Conservation (phyloP, 2,888 invertebrate genomes). For the Drosophila neoperkinsi region DNA sequence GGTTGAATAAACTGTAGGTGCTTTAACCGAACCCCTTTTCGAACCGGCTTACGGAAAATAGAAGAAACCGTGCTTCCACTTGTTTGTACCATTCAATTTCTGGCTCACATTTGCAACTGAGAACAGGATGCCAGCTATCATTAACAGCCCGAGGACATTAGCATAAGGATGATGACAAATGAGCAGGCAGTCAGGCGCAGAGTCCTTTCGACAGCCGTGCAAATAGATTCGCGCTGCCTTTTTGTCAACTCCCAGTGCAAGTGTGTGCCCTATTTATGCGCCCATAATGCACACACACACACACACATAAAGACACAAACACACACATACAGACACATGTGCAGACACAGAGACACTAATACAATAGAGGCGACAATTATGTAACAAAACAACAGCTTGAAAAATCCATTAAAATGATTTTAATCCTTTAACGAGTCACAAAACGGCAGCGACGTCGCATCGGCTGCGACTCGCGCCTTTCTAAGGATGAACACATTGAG, state of each 20-base stretch:
- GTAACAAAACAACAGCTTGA: constrained; percentile 81
- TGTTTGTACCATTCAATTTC: constrained; percentile 4
- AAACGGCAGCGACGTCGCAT: constrained; percentile 52
- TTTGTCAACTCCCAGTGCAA: constrained; percentile 34
- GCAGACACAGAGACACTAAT: constrained; percentile 23
- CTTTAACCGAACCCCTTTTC: background rate
- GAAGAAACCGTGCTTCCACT: background rate
- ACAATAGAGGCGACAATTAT: constrained; percentile 73
- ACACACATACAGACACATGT: constrained; percentile 29
- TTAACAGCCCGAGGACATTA: constrained; percentile 66
- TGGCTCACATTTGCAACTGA: background rate
- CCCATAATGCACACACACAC: constrained; percentile 42
- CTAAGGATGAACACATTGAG: constrained; percentile 44
- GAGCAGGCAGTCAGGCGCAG: constrained; percentile 51
- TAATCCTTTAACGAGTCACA: constrained; percentile 84
- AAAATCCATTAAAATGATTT: constrained; percentile 84
- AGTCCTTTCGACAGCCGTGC: constrained; percentile 44
- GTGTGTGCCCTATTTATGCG: constrained; percentile 73
- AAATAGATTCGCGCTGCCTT: constrained; percentile 48
- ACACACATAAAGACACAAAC: constrained; percentile 5
- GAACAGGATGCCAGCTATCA: constrained; percentile 23
- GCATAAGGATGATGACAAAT: constrained; percentile 76
- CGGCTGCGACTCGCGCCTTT: constrained; percentile 33
- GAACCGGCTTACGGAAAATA: background rate
- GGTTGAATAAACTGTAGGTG: background rate